phyloP scores from a whole-genome alignment of 2,888 invertebrate genomes.

The Vesta saturnalis region DNA sequence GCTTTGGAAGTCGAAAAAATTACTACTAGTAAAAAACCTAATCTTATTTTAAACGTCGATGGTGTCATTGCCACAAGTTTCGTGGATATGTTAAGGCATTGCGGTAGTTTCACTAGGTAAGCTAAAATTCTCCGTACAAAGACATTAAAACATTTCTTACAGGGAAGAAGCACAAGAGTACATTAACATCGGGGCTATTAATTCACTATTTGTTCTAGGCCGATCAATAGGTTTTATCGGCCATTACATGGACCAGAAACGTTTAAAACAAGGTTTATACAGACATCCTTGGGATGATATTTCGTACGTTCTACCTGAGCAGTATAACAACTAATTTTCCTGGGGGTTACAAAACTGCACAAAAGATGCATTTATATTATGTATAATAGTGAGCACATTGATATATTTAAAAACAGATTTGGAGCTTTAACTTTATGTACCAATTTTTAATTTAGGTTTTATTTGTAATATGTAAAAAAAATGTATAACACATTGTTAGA shows the following conservation, averaged over 20 bases:
- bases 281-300: conserved; percentile 99
- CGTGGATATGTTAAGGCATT: conserved; percentile 94
- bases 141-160: conserved; percentile 44
- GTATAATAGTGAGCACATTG: conserved; percentile 4
- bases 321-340: conserved; percentile 66
- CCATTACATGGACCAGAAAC: conserved; percentile 98
- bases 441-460: not conserved
- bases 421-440: conserved; percentile 10
- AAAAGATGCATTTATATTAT: conserved; percentile 5
- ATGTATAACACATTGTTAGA: not conserved
- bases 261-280: conserved; percentile 98
- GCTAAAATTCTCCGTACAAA: conserved; percentile 31
- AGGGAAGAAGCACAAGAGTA: conserved; percentile 98
- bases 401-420: not conserved
- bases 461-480: conserved; percentile 2
- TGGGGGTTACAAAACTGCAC: not conserved
- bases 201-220: conserved; percentile 97
- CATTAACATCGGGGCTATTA: conserved; percentile 96
- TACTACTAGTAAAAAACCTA: conserved; percentile 99
- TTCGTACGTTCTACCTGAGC: conserved; percentile 84
- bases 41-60: conserved; percentile 98
- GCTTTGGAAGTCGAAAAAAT: conserved; percentile 98
- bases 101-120: conserved; percentile 92
- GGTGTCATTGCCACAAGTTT: conserved; percentile 98
- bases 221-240: conserved; percentile 99